Base-by-base conservation (phyloP, 2,797 vertebrate genomes). In the Florisuga fusca region DNA sequence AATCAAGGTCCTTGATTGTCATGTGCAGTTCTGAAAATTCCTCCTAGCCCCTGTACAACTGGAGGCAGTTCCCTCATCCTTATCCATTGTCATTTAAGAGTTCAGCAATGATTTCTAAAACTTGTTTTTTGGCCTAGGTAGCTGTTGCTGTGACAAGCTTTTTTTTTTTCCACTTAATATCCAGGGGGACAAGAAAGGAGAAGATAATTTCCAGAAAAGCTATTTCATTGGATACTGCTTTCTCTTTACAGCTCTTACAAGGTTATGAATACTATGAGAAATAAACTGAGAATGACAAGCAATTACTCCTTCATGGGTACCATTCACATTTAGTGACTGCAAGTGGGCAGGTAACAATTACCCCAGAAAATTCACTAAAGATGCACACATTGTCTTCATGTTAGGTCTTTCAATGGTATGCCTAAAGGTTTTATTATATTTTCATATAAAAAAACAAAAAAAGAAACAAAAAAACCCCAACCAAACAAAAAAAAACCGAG, bases 251-350 rank as follows among this genome's bases (percentile, higher is more conserved):
- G 46, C 77, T 95, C 57, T 84, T 73, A 57, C 0, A 33, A 58
- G 48, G 22, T 7, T 73, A 58, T 63, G 72, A 94, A 94, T 67
- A 38, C 94, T 94, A 48, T 48, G 81, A 84, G n/a, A 72, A 96
- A 78, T 85, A 82, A 84, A 85, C 63, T 92, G 34, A 26, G 18
- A 69, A 58, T 80, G 54, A 34, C 46, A 94, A 92, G 74, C 76
- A 93, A 54, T 93, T 91, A 83, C 26, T 84, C 12, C 9, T 84
- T 84, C 29, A 33, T 0, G 34, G 75, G 34, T 54, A 66, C 33
- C 43, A 94, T 94, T 69, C 71, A 51, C 15, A 54, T 85, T 92
- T 89, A 76, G 66, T 62, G 4, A 18, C 15, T 53, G 4, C 10
- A 83, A 20, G n/a, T 41, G 25, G 33, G n/a, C 25, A 59, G 29